A percentile compares a stretch with the other conserved stretches of the same genome.
phyloP scores from a whole-genome alignment of 2,888 invertebrate species.

The Orthosia cruda region DNA sequence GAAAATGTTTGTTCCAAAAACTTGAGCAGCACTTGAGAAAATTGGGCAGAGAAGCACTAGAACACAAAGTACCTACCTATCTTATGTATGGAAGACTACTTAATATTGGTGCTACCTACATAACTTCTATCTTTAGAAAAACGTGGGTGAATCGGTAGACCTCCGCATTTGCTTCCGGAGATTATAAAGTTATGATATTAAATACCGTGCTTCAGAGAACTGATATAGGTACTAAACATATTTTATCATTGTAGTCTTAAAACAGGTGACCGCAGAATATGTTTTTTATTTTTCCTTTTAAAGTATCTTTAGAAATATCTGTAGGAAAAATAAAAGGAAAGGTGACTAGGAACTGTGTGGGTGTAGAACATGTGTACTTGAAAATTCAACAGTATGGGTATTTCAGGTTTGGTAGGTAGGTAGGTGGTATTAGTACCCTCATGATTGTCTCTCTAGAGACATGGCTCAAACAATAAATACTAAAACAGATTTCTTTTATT shows the following conservation, averaged over 20 bases:
- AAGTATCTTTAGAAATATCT: too few relatives aligned
- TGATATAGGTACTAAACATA: too few relatives aligned
- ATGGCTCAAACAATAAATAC: not conserved
- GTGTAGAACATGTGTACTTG: not conserved
- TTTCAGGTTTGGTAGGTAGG: not conserved
- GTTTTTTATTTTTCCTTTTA: too few relatives aligned
- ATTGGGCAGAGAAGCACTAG: not conserved
- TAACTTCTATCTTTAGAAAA: not conserved
- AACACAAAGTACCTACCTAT: not conserved
- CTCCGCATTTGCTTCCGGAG: not conserved
- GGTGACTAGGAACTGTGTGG: not conserved
- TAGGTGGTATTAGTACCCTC: slow-evolving; percentile 8
- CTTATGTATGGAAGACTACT: not conserved
- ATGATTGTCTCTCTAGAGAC: not conserved
- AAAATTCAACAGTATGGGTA: not conserved
- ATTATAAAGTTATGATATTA: slow-evolving; percentile 11
- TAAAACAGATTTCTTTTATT: not conserved
- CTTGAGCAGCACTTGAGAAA: slow-evolving; percentile 6
- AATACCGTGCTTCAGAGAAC: not conserved
- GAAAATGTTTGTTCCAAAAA: slow-evolving; percentile 14
- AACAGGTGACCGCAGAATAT: not conserved
- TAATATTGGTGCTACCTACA: not conserved
- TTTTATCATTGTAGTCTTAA: not conserved
- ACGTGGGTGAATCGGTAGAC: not conserved
- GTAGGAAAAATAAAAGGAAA: too few relatives aligned